These are phyloP conservation scores for Helobdella robusta DNA, from an alignment of 2,888 invertebrate species.

Conservation along the genomic window DNA sequence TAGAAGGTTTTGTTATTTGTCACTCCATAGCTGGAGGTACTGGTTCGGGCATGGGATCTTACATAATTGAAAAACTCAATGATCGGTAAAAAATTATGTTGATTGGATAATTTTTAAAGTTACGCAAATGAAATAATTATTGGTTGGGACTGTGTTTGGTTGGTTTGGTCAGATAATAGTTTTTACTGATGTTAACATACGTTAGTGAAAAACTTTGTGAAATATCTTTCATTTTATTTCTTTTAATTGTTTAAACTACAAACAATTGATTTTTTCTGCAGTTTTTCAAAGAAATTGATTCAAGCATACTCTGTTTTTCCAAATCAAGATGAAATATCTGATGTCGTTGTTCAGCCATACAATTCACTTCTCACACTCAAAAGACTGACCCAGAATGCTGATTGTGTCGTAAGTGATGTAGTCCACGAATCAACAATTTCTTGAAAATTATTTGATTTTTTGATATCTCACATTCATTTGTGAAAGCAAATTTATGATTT, in stretches of 20 bases:
- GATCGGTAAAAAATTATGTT: slow-evolving; percentile 47
- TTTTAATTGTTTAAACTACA: no score
- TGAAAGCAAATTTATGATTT: background rate
- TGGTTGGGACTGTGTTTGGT: no score
- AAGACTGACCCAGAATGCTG: slow-evolving; percentile 84
- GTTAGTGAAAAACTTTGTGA: no score
- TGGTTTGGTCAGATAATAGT: no score
- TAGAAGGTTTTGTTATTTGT: slow-evolving; percentile 95
- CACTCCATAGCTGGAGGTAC: slow-evolving; percentile 99
- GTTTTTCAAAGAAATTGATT: slow-evolving; percentile 92
- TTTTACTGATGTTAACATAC: no score
- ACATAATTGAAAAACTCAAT: slow-evolving; percentile 51
- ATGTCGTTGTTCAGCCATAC: slow-evolving; percentile 51
- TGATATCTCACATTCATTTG: background rate
- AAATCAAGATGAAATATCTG: slow-evolving; percentile 58
- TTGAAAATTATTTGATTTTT: background rate
- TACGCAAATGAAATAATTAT: no score
- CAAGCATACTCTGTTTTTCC: slow-evolving; percentile 99
- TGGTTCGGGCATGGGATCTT: slow-evolving; percentile 97
- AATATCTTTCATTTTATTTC: no score
- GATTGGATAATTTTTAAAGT: no score
- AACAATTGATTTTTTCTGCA: no score
- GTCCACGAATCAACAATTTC: background rate
- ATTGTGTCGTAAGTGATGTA: slow-evolving; percentile 64
- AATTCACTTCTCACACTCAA: slow-evolving; percentile 80